Evolutionary conservation across 2,888 invertebrate species (phyloP).

Genomic region (Meteorus cinctellus): DNA sequence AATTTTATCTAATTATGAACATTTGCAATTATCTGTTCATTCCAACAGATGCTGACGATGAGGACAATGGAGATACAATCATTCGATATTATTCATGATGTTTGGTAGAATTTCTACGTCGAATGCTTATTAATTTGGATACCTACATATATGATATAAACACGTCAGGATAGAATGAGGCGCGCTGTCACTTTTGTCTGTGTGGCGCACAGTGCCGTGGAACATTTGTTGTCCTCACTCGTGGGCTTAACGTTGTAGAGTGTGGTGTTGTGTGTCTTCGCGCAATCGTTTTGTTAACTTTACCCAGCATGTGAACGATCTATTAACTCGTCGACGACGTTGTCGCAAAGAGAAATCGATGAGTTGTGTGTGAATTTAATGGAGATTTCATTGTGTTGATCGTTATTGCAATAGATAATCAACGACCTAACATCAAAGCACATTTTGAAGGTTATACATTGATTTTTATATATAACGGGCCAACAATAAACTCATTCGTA

Average conservation of each 20-base stretch:
- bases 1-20: not conserved
- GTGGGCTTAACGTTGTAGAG: no score
- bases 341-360: not conserved
- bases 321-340: not conserved
- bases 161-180: not conserved
- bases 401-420: not conserved
- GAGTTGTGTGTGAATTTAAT: not conserved
- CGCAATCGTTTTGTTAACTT: not conserved
- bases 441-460: conserved; percentile 35
- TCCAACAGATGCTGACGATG: no score
- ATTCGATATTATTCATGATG: not conserved
- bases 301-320: conserved; percentile 17
- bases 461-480: conserved; percentile 24
- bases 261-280: not conserved
- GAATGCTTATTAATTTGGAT: not conserved
- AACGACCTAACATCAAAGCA: not conserved
- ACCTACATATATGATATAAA: not conserved
- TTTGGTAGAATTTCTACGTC: not conserved
- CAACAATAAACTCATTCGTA: conserved; percentile 29
- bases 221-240: not conserved
- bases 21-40: not conserved
- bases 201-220: not conserved
- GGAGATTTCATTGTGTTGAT: conserved; percentile 9
- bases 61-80: not conserved
- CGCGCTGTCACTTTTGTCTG: not conserved